Conservation (phyloP, 1,140 invertebrate species). For the Drosophila truncata region DNA sequence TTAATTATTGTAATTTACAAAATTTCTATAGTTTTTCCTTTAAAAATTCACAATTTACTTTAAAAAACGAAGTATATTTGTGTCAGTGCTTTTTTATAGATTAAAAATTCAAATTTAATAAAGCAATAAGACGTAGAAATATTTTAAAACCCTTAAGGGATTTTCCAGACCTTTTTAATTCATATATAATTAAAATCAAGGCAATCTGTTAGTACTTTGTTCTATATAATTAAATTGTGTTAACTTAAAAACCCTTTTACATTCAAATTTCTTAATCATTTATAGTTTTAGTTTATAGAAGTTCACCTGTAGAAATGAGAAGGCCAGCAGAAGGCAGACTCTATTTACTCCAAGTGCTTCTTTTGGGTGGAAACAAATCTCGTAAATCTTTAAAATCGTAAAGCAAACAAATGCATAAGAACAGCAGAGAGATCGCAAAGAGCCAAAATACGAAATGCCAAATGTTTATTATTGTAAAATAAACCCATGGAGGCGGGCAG, state of each 20-base stretch:
- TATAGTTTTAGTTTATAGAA: conserved; percentile 1
- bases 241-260: too few species aligned
- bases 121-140: background rate
- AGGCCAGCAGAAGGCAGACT: conserved; percentile 25
- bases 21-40: background rate
- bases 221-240: background rate
- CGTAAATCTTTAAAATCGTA: conserved; percentile 79
- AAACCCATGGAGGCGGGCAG: conserved; percentile 30
- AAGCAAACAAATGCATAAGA: conserved; percentile 67
- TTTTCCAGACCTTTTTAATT: background rate
- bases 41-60: background rate
- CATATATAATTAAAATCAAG: background rate
- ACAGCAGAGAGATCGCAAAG: conserved; percentile 32
- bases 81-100: background rate
- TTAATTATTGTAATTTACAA: background rate
- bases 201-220: background rate
- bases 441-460: conserved; percentile 47
- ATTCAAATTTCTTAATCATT: background rate
- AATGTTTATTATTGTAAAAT: conserved; percentile 77
- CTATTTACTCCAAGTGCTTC: conserved; percentile 30
- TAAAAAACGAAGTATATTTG: background rate
- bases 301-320: conserved; percentile 23
- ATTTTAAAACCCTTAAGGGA: background rate
- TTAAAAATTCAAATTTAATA: background rate
- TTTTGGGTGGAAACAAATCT: conserved; percentile 47